phyloP scores from a whole-genome alignment of 2,888 invertebrate species.

The Abrostola triplasia region DNA sequence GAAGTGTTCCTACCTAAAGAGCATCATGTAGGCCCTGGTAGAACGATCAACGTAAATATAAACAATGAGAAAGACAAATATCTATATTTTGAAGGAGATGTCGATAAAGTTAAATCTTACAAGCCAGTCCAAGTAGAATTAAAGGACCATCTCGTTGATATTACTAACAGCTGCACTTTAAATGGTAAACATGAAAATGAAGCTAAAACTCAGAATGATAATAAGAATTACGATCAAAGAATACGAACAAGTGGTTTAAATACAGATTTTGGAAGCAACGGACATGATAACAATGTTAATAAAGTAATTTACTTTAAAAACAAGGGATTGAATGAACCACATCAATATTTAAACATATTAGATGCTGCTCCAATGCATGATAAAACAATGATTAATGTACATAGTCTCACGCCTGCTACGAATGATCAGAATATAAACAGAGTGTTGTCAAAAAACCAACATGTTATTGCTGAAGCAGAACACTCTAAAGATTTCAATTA shows the following conservation, averaged over 20 bases:
- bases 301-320: too few species aligned
- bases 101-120: not conserved
- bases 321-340: too few species aligned
- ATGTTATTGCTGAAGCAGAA: too few species aligned
- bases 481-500: too few species aligned
- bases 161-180: not conserved
- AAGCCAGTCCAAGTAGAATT: conserved; percentile 24
- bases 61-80: conserved; percentile 20
- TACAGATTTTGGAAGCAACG: not conserved
- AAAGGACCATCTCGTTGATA: conserved; percentile 1
- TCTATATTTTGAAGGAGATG: conserved; percentile 10
- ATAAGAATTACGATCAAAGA: not conserved
- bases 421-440: too few species aligned
- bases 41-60: conserved; percentile 32
- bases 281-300: not conserved
- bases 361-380: too few species aligned
- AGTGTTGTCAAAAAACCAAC: too few species aligned
- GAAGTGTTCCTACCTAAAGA: conserved; percentile 30
- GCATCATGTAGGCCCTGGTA: conserved; percentile 10
- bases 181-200: not conserved
- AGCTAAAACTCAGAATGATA: not conserved
- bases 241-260: not conserved
- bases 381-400: too few species aligned
- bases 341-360: too few species aligned
- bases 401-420: too few species aligned